Evolutionary conservation across 92 coral and sea anemone genomes (phyloP), one percentile per base, ranked within the genome.

Genomic region (Actinostola sp.): DNA sequence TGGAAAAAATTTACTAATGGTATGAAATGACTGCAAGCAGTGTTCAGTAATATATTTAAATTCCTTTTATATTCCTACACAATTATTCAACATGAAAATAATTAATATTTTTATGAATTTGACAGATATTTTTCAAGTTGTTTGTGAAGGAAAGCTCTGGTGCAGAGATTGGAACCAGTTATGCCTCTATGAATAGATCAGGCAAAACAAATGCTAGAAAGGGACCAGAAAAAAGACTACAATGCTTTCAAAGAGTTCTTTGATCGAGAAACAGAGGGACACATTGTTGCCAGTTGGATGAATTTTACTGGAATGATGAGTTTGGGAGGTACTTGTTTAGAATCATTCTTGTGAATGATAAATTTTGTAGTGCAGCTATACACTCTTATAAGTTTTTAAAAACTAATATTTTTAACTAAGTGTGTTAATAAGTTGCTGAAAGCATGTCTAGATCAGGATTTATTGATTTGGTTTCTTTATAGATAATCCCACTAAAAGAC

Each of bases 211-310:
- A 58, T 71, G 77, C 77, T 17, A 71, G 54, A 58, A 54, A 57
- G 32, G 63, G 75, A 1, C 61, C 62, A 2, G 44, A 52, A 4
- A 39, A 71, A 71, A 12, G 67, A 71, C 42, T 71, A 71, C 36
- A 71, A 71, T 58, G 27, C 77, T 17, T 71, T 34, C 21, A 71
- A 24, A 27, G 67, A 71, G 15, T 71, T 71, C 39, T 39, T 54
- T 71, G 77, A 71, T 16, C 31, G 77, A 14, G 67, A 71, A 57
- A 71, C 77, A 56, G 66, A 36, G 19, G 77, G 62, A 8, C 75
- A 69, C 26, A 20, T 71, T 16, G 12, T 71, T 0, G 67, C 77
- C 0, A 26, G 15, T 15, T 71, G 77, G 77, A 46, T 57, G 66
- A 24, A 41, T 17, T 71, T 71, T 14, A 8, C 77, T 26, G 67